phyloP scores from a whole-genome alignment of 2,113 vertebrate species.

The Passerina amoena region DNA sequence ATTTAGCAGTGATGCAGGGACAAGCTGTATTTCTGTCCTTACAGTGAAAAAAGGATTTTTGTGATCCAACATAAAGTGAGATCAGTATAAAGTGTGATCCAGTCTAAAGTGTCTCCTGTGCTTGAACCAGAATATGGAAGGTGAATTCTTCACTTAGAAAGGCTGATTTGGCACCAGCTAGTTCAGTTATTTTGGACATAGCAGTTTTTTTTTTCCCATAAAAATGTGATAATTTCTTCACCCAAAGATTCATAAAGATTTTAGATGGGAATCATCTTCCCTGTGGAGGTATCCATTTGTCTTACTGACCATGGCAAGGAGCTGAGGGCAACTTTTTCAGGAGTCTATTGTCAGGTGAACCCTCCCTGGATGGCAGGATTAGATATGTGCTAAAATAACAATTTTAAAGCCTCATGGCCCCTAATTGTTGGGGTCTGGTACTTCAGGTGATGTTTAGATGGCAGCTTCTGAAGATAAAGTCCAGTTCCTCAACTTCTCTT shows the following conservation, averaged over 20 bases:
- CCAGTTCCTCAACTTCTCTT: background rate
- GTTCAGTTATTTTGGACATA: background rate
- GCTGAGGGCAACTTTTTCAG: background rate
- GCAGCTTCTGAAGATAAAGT: background rate
- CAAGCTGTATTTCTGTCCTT: background rate
- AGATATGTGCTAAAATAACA: background rate
- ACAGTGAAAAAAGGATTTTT: background rate
- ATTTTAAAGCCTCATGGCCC: background rate
- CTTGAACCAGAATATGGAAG: background rate
- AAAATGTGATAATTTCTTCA: background rate
- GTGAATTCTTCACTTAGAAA: background rate
- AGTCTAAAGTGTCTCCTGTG: background rate
- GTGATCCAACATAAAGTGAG: background rate
- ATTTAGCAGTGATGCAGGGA: background rate
- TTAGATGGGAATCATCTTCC: background rate
- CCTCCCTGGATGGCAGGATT: background rate
- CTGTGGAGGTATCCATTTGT: background rate
- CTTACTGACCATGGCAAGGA: background rate
- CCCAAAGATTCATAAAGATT: background rate
- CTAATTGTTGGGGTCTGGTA: background rate
- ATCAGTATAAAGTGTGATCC: background rate
- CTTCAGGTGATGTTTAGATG: background rate
- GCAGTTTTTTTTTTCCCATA: background rate
- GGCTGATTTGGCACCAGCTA: background rate
- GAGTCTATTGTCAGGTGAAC: background rate